Percentiles rank a stretch among this genome's conserved stretches.
Conservation (phyloP, 2,113 vertebrate genomes). For the Takifugu flavidus region DNA sequence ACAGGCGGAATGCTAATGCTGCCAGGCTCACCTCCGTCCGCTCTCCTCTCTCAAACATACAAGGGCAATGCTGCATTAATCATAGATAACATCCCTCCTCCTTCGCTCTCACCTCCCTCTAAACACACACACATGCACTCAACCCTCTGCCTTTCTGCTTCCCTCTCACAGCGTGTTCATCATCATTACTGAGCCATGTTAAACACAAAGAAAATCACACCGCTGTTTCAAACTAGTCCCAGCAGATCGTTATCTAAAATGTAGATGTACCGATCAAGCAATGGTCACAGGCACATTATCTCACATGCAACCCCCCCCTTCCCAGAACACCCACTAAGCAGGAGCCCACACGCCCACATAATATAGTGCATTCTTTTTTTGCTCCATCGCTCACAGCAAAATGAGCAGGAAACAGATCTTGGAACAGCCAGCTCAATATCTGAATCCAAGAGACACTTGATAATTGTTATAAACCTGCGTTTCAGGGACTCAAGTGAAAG, state of each 20-base stretch:
- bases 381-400: slow-evolving; percentile 43
- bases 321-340: slow-evolving; percentile 47
- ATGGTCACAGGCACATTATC: slow-evolving; percentile 33
- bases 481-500: no score
- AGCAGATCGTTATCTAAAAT: slow-evolving; percentile 15
- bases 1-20: slow-evolving; percentile 74
- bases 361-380: slow-evolving; percentile 38
- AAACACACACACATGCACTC: slow-evolving; percentile 16
- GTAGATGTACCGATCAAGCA: not conserved
- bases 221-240: slow-evolving; percentile 11
- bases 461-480: not conserved
- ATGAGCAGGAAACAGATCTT: slow-evolving; percentile 52
- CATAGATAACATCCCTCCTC: slow-evolving; percentile 53
- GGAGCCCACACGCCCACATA: slow-evolving; percentile 29
- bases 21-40: slow-evolving; percentile 57
- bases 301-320: slow-evolving; percentile 20
- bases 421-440: slow-evolving; percentile 29
- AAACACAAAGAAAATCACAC: slow-evolving; percentile 21
- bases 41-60: slow-evolving; percentile 65
- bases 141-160: not conserved
- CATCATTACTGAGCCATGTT: slow-evolving; percentile 23
- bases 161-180: slow-evolving; percentile 1
- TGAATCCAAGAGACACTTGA: slow-evolving; percentile 33
- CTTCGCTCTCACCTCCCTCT: slow-evolving; percentile 42
- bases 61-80: slow-evolving; percentile 79